A percentile compares a stretch with the other conserved stretches of the same genome.
These are phyloP conservation scores for Lithodes maja DNA, from an alignment of 2,888 invertebrate genomes.

Conservation along the genomic window DNA sequence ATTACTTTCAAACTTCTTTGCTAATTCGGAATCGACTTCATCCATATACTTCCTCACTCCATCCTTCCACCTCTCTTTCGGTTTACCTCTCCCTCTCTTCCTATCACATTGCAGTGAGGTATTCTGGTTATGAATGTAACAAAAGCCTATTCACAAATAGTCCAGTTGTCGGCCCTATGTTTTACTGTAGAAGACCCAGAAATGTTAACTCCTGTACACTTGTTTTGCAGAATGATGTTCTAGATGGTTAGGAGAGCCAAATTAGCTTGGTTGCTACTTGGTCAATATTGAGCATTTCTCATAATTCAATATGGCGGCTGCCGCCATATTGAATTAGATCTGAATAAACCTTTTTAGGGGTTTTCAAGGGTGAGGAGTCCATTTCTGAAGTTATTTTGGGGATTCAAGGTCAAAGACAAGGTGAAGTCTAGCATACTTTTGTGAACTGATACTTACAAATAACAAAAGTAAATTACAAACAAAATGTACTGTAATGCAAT, in stretches of 20 bases:
- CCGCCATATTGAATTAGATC: background rate
- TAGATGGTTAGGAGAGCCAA: conserved; percentile 9
- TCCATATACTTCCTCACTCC: too few species aligned
- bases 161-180: too few species aligned
- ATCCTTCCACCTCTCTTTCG: too few species aligned
- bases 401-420: conserved; percentile 17
- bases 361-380: background rate
- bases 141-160: too few species aligned
- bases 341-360: background rate
- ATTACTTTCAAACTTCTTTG: too few species aligned
- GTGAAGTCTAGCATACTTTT: background rate
- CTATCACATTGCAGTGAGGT: too few species aligned
- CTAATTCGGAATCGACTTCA: too few species aligned
- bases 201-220: conserved; percentile 16
- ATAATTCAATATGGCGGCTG: conserved; percentile 3
- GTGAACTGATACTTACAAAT: background rate
- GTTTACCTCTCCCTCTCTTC: too few species aligned
- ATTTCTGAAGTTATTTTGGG: conserved; percentile 3
- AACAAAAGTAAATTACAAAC: too few species aligned
- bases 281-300: background rate
- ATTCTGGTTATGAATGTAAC: too few species aligned
- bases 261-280: conserved; percentile 28
- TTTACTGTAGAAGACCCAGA: background rate
- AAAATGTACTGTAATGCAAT: background rate
- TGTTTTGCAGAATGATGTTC: conserved; percentile 6